Conservation (phyloP, 2,797 vertebrate species). For the Diceros bicornis region DNA sequence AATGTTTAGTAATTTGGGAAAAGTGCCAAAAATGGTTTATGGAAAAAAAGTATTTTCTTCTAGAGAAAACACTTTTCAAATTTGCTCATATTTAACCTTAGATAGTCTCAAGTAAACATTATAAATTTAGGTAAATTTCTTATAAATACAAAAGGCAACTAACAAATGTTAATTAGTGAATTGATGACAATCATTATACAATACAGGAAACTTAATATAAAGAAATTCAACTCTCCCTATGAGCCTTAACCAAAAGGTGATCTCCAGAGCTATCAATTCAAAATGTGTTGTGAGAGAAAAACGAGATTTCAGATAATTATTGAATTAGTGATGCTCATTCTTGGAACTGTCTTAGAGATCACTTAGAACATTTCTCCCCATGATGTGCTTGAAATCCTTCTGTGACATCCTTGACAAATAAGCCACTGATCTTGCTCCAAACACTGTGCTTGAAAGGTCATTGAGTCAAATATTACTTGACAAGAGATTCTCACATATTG, state of each 20-base stretch:
- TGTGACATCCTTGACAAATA: neutral
- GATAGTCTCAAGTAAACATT: neutral
- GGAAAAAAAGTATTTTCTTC: neutral
- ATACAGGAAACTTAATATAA: neutral
- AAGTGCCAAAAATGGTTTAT: neutral
- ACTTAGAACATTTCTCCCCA: neutral
- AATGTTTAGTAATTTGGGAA: neutral
- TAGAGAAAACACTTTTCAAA: neutral
- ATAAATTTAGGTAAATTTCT: neutral
- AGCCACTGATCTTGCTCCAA: neutral
- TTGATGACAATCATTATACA: neutral
- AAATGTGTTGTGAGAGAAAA: slow-evolving; percentile 1
- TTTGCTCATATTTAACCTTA: slow-evolving; percentile 7
- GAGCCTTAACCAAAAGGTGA: neutral
- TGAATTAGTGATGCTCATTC: neutral
- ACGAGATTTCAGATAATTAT: neutral
- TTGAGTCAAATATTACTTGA: neutral
- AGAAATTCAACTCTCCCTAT: neutral
- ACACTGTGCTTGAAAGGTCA: neutral
- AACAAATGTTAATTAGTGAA: neutral
- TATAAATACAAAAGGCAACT: neutral
- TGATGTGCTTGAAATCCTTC: neutral
- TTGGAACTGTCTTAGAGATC: neutral
- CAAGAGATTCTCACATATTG: no score
- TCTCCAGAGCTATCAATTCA: neutral